Evolutionary conservation across 2,113 vertebrate species (phyloP).

Genomic region (Pogona vitticeps): DNA sequence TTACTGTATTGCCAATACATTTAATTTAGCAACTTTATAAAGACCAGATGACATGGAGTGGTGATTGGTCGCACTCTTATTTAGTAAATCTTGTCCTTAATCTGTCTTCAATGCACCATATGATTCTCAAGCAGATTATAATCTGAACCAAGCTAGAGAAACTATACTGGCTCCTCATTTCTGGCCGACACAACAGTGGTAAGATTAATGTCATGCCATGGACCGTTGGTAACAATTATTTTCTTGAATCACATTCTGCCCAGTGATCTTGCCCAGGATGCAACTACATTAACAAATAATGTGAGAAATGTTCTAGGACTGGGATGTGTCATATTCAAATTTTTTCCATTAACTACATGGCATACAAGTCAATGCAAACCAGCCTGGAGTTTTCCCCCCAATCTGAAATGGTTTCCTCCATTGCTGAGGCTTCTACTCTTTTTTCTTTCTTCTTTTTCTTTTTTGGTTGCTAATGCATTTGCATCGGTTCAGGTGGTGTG

Average conservation of each 20-base stretch:
- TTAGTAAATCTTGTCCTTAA: background rate
- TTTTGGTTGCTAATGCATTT: too few relatives aligned
- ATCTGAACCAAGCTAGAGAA: background rate
- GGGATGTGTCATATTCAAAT: too few relatives aligned
- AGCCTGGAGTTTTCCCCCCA: too few relatives aligned
- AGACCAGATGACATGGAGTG: background rate
- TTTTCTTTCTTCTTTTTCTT: too few relatives aligned
- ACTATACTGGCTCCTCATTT: background rate
- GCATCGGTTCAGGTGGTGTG: too few relatives aligned
- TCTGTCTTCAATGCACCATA: too few relatives aligned
- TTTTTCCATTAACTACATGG: too few relatives aligned
- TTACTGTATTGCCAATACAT: background rate
- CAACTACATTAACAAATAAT: too few relatives aligned
- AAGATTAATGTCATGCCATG: background rate
- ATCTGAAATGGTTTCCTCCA: too few relatives aligned
- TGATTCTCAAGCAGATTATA: background rate
- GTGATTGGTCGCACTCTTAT: too few relatives aligned
- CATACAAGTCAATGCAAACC: too few relatives aligned
- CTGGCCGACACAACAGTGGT: background rate
- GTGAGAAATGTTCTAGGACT: too few relatives aligned
- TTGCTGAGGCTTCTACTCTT: background rate
- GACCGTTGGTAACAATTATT: background rate
- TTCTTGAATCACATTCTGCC: background rate
- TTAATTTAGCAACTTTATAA: background rate
- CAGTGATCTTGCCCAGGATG: background rate